A percentile compares a stretch with the other conserved stretches of the same genome.
Evolutionary conservation across 2,113 vertebrate species (phyloP).

Genomic region (Nothobranchius furzeri): DNA sequence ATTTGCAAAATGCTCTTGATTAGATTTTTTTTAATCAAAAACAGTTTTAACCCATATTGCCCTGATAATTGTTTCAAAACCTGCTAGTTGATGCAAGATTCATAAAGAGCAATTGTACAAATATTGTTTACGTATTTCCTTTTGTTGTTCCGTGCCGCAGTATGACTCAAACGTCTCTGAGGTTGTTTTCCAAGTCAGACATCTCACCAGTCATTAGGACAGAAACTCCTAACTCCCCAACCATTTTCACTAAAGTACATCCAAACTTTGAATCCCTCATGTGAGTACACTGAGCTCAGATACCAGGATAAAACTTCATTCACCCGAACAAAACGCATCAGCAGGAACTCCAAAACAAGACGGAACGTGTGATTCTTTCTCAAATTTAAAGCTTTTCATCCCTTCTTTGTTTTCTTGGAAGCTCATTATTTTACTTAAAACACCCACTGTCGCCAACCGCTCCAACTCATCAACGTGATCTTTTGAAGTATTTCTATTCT

Average conservation of each 20-base stretch:
- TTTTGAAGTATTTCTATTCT: conserved; percentile 6
- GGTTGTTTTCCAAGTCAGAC: too few relatives aligned
- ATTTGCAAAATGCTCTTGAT: too few relatives aligned
- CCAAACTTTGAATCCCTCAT: conserved; percentile 15
- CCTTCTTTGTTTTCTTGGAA: neutral
- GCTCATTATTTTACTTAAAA: neutral
- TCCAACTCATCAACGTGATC: conserved; percentile 5
- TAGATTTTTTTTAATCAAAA: too few relatives aligned
- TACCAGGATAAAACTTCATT: neutral
- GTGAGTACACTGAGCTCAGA: neutral
- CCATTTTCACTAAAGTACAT: conserved; percentile 17
- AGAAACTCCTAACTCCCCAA: conserved; percentile 11
- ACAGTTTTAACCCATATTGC: too few relatives aligned
- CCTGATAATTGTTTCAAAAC: too few relatives aligned
- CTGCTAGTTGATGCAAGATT: too few relatives aligned
- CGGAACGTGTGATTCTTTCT: conserved; percentile 1
- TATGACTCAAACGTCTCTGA: too few relatives aligned
- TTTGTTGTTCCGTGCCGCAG: too few relatives aligned
- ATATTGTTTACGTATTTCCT: too few relatives aligned
- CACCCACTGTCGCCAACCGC: conserved; percentile 6
- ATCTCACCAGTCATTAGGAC: conserved; percentile 27
- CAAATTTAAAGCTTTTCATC: conserved; percentile 6
- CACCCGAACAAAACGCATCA: neutral
- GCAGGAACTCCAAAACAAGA: neutral
- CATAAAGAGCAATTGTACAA: too few relatives aligned